phyloP scores from a whole-genome alignment of 2,797 vertebrate genomes.

The Neosalanx taihuensis region DNA sequence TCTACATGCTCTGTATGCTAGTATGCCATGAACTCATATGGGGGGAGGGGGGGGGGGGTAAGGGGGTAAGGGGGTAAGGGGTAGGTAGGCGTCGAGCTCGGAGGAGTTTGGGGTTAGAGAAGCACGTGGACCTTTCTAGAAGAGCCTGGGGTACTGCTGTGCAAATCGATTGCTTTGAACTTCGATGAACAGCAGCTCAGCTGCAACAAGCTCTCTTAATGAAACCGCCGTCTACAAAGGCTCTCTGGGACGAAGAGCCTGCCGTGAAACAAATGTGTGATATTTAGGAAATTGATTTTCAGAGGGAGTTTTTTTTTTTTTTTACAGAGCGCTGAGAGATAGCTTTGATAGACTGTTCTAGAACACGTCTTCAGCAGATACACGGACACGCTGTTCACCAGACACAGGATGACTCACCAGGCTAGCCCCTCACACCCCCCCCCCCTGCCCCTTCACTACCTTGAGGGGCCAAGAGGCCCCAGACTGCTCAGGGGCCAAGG shows the following conservation, averaged over 20 bases:
- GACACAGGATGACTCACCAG: background rate
- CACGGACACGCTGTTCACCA: no score
- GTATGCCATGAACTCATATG: no score
- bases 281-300: background rate
- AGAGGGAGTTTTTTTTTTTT: background rate
- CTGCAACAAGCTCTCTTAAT: background rate
- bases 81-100: background rate
- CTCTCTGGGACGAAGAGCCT: background rate
- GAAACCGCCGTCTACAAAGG: background rate
- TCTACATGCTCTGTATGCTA: no score
- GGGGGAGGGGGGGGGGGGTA: no score
- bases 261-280: background rate
- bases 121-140: background rate
- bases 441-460: background rate
- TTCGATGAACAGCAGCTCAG: background rate
- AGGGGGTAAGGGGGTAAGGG: no score
- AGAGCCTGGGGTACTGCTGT: background rate
- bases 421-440: no score
- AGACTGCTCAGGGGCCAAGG: background rate
- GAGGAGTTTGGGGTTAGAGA: no score
- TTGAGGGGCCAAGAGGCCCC: background rate
- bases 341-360: no score
- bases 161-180: background rate
- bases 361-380: no score
- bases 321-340: background rate